A percentile compares a stretch with the other conserved stretches of the same genome.
phyloP scores from a whole-genome alignment of 2,888 invertebrate genomes.

The Mellilla xanthometata region DNA sequence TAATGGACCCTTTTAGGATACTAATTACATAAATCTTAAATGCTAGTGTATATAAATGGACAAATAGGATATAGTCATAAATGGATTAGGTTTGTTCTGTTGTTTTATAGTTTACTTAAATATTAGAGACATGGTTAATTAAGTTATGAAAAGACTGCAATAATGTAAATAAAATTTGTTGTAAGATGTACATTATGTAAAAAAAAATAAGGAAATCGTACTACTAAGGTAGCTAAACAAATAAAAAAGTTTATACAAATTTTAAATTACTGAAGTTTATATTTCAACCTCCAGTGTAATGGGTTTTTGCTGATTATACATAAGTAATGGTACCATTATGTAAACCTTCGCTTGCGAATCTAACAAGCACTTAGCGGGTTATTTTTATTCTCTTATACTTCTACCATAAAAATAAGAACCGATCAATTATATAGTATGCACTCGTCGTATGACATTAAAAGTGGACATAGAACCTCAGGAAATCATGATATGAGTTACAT shows the following conservation, averaged over 20 bases:
- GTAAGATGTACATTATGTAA: constrained; percentile 22
- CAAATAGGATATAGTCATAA: constrained; percentile 1
- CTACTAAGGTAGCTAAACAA: constrained; percentile 10
- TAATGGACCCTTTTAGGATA: constrained; percentile 77
- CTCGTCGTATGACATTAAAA: no score
- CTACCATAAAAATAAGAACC: no score
- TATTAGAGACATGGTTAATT: constrained; percentile 27
- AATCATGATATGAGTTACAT: no score
- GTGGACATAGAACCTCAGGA: no score
- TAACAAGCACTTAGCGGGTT: no score
- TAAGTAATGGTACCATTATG: no score
- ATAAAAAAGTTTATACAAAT: constrained; percentile 6
- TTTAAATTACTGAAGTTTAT: not conserved
- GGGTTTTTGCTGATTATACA: no score
- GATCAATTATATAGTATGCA: no score
- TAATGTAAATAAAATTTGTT: constrained; percentile 42
- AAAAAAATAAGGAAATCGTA: constrained; percentile 2
- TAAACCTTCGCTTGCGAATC: no score
- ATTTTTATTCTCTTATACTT: no score
- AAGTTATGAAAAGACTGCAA: constrained; percentile 52
- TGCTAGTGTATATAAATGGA: no score
- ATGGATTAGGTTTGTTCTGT: constrained; percentile 19
- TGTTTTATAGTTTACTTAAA: constrained; percentile 21
- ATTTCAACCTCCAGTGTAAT: no score
- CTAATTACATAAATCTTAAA: not conserved